phyloP scores from a whole-genome alignment of 1,140 invertebrate species.

The Drosophila nigromelanica region DNA sequence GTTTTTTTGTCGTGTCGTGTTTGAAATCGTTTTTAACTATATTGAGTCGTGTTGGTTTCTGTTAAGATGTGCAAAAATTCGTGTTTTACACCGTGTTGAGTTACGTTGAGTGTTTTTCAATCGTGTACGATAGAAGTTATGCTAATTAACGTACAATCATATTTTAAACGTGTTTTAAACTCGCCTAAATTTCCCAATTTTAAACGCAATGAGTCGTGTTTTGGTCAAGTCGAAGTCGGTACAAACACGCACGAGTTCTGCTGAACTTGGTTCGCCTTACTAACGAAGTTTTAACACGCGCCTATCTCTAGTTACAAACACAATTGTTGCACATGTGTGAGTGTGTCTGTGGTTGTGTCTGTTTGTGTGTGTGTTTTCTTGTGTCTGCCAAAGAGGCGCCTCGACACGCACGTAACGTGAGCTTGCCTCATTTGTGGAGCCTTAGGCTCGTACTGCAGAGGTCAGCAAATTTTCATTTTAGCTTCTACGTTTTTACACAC shows the following conservation, averaged over 20 bases:
- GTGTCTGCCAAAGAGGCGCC: slow-evolving; percentile 4
- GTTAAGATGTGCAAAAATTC: no score
- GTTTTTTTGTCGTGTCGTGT: background rate
- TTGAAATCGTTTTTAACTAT: background rate
- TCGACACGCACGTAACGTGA: slow-evolving; percentile 43
- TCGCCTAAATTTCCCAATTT: no score
- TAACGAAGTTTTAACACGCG: background rate
- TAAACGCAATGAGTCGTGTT: no score
- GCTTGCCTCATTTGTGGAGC: slow-evolving; percentile 52
- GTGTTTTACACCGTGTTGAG: no score
- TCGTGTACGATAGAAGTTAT: no score
- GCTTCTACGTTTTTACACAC: slow-evolving; percentile 39
- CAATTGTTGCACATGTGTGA: slow-evolving; percentile 66
- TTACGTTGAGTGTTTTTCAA: no score
- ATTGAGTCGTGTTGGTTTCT: background rate
- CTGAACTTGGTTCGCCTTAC: no score
- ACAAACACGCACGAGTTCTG: no score
- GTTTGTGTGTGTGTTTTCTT: background rate
- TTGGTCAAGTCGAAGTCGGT: no score
- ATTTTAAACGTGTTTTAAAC: no score
- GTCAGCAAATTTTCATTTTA: slow-evolving; percentile 77
- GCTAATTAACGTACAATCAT: no score
- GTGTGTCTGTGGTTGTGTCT: background rate
- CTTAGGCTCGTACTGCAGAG: slow-evolving; percentile 61
- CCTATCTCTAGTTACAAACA: slow-evolving; percentile 19